phyloP scores from a whole-genome alignment of 2,113 vertebrate genomes.

The Hippocampus comes region DNA sequence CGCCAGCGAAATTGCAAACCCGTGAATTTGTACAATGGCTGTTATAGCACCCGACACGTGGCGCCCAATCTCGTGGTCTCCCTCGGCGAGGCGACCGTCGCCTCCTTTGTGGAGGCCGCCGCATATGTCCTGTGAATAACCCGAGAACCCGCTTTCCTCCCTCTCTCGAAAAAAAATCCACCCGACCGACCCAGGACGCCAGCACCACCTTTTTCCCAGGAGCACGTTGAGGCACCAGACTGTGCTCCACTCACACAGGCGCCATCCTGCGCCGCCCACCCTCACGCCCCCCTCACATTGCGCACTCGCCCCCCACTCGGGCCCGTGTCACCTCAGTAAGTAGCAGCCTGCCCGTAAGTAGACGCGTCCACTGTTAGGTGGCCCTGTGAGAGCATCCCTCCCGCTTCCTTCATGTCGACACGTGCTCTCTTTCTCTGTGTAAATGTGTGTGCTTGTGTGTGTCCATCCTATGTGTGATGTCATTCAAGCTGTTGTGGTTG shows the following conservation, averaged over 20 bases:
- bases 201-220: constrained; percentile 75
- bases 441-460: neutral
- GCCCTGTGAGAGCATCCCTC: constrained; percentile 44
- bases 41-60: neutral
- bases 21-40: neutral
- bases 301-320: constrained; percentile 71
- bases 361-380: constrained; percentile 44
- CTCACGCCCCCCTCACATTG: constrained; percentile 59
- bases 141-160: constrained; percentile 61
- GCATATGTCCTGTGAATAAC: constrained; percentile 69
- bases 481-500: neutral
- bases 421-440: neutral
- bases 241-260: constrained; percentile 76
- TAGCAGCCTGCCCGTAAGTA: constrained; percentile 73
- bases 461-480: neutral
- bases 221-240: constrained; percentile 78
- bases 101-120: constrained; percentile 26
- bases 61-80: constrained; percentile 2
- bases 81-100: constrained; percentile 34
- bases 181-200: constrained; percentile 61
- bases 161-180: constrained; percentile 36
- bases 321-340: constrained; percentile 75
- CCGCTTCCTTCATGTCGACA: constrained; percentile 40
- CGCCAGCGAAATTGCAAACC: constrained; percentile 24
- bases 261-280: constrained; percentile 61